phyloP scores from a whole-genome alignment of 2,113 vertebrate species.

The Triplophysa rosa region DNA sequence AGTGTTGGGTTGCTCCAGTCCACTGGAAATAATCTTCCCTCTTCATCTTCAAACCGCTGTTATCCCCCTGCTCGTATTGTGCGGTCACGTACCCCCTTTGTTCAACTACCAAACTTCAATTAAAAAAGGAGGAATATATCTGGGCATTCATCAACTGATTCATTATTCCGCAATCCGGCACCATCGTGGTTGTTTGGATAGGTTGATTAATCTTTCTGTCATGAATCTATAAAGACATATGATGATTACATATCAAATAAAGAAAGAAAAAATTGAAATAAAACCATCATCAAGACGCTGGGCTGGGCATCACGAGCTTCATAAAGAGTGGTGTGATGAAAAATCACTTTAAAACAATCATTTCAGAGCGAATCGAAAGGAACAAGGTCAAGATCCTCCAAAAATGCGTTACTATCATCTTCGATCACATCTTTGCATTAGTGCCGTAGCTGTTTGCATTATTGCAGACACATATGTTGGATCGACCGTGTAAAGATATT shows the following conservation, averaged over 20 bases:
- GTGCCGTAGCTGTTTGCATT: not conserved
- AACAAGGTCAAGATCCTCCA: not conserved
- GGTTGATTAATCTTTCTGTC: constrained; percentile 74
- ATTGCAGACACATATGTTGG: not conserved
- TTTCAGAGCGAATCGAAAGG: not conserved
- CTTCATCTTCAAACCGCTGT: constrained; percentile 44
- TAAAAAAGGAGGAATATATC: constrained; percentile 63
- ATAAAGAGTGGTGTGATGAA: constrained; percentile 1
- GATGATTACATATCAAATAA: constrained; percentile 62
- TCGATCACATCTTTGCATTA: constrained; percentile 9
- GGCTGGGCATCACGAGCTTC: constrained; percentile 1
- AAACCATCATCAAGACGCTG: not conserved
- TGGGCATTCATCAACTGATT: constrained; percentile 68
- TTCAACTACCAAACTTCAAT: constrained; percentile 53
- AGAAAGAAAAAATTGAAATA: not conserved
- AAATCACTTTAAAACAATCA: not conserved
- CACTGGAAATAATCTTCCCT: constrained; percentile 51
- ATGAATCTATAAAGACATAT: constrained; percentile 70
- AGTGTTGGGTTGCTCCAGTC: constrained; percentile 44
- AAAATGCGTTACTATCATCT: constrained; percentile 8
- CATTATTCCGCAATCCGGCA: constrained; percentile 69
- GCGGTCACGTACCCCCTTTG: constrained; percentile 40
- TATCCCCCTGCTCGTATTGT: constrained; percentile 44
- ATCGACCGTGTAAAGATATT: not conserved
- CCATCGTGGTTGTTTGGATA: constrained; percentile 63